phyloP scores from a whole-genome alignment of 2,113 vertebrate species.

The Calyptommatus sinebrachiatus region DNA sequence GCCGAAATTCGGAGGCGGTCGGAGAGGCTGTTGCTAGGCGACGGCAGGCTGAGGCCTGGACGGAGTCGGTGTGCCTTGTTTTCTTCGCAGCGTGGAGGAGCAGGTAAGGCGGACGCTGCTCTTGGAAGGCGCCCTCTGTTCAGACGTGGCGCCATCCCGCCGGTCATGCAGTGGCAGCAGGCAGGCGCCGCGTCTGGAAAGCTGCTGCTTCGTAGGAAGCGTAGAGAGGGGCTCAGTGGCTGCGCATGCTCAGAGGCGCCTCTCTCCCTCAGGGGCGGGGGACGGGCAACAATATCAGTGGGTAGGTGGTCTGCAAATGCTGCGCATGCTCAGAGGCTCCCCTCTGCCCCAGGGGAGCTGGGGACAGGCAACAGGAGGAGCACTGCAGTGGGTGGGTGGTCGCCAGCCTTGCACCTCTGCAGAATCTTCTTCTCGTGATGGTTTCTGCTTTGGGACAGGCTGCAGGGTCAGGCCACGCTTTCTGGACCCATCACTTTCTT shows the following conservation, averaged over 20 bases:
- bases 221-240: neutral
- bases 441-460: neutral
- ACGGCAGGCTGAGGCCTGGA: neutral
- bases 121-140: rapidly evolving
- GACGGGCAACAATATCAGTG: no score
- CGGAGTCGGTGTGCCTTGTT: neutral
- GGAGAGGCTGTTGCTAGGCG: constrained; percentile 1
- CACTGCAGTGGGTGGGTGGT: neutral
- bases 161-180: no score
- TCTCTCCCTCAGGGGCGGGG: no score
- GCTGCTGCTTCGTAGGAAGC: neutral
- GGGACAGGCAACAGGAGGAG: no score
- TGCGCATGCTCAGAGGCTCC: constrained; percentile 2
- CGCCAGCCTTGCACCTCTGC: no score
- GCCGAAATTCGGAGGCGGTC: neutral
- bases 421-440: neutral
- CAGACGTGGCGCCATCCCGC: neutral
- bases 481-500: no score
- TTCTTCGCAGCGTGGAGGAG: neutral
- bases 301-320: neutral
- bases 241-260: neutral
- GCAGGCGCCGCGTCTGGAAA: no score
- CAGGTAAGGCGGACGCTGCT: neutral
- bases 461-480: no score
- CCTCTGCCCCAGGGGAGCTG: no score